Evolutionary conservation across 1,140 invertebrate species (phyloP).

Genomic region (Carcinoscorpius rotundicauda): DNA sequence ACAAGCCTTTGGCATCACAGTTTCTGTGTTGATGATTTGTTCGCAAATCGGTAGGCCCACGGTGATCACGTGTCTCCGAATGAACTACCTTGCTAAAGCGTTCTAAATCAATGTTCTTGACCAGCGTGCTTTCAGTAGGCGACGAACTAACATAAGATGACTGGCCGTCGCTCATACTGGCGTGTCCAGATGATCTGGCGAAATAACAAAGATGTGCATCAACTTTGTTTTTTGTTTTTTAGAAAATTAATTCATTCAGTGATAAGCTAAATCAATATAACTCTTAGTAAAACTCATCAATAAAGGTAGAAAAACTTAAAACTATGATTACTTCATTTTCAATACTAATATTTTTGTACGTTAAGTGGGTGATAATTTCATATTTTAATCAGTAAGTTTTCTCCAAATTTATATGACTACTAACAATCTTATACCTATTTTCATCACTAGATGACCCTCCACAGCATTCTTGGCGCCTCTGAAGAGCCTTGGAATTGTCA

Average conservation of each 20-base stretch:
- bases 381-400: no score
- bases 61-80: no score
- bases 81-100: no score
- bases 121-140: background rate
- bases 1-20: no score
- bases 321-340: background rate
- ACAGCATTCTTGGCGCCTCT: slow-evolving; percentile 59
- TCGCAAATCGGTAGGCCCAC: no score
- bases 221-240: no score
- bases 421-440: slow-evolving; percentile 40
- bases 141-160: slow-evolving; percentile 27
- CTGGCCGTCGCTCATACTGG: slow-evolving; percentile 72
- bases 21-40: no score
- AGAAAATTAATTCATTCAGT: no score
- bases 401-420: no score
- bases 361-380: no score
- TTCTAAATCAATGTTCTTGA: no score
- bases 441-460: slow-evolving; percentile 74
- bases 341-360: no score
- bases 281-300: background rate
- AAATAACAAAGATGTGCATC: background rate
- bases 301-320: background rate
- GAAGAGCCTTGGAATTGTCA: slow-evolving; percentile 32
- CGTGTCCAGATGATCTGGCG: slow-evolving; percentile 59
- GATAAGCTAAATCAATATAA: background rate